Percentiles rank a stretch among this genome's conserved stretches.
Conservation (phyloP, 2,797 vertebrate genomes). For the Hippoglossus hippoglossus region DNA sequence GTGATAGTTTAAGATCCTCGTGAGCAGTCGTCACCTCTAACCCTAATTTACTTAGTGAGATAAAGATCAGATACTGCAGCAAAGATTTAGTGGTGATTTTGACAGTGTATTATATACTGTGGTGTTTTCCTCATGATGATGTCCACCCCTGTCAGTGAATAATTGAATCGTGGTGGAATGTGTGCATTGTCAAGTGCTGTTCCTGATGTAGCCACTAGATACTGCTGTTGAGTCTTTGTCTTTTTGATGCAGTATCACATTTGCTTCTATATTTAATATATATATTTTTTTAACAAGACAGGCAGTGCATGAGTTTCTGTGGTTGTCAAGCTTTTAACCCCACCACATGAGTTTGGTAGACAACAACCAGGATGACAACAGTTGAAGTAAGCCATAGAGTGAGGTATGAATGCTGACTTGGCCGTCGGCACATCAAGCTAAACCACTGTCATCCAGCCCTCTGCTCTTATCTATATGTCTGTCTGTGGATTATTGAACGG, state of each 20-base stretch:
- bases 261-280: background rate
- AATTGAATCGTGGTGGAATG: background rate
- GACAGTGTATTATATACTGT: background rate
- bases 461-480: constrained; percentile 71
- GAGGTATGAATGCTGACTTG: constrained; percentile 53
- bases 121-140: background rate
- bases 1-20: constrained; percentile 11
- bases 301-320: too few species aligned
- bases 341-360: background rate
- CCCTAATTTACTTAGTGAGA: background rate
- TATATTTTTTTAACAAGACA: background rate
- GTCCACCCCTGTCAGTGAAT: background rate
- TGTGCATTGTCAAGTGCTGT: constrained; percentile 42
- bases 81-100: constrained; percentile 1
- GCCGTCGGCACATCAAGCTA: constrained; percentile 50
- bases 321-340: constrained; percentile 5
- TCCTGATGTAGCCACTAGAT: constrained; percentile 77
- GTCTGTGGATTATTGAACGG: constrained; percentile 78
- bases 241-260: constrained; percentile 9
- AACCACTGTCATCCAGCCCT: constrained; percentile 48
- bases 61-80: constrained; percentile 1
- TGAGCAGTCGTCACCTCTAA: constrained; percentile 4
- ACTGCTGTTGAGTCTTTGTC: constrained; percentile 74
- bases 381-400: constrained; percentile 31
- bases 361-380: constrained; percentile 7